Base-by-base conservation (phyloP, 2,888 invertebrate genomes). In the Folsomia candida region DNA sequence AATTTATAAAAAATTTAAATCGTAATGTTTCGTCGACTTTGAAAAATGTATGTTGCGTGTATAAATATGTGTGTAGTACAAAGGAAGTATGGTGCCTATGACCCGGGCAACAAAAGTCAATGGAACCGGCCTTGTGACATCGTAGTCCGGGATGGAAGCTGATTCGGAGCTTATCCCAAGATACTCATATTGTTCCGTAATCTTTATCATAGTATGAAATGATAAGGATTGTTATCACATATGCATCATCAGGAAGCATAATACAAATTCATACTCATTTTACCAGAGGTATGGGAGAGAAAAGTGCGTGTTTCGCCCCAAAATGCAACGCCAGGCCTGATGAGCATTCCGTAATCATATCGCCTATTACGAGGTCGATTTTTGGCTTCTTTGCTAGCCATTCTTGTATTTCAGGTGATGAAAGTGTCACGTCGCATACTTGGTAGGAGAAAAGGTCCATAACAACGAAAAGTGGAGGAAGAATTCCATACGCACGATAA, bases 151-250 rank as follows among this genome's bases (percentile, higher is more conserved):
- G n/a, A 69, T 58, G 14, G 67, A 67, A 18, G 72, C 64, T 1
- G 69, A 22, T 47, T 72, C 72, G 25, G 69, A 59, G 27, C 51
- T 22, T 22, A 72, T 63, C 22, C 72, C 69, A 67, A 69, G 67
- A 0, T 51, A 63, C 54, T 72, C 72, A 66, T 67, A 67, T 29
- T 63, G 47, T 9, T 24, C 37, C 0, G 47, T 47, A n/a, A n/a
- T n/a, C n/a, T n/a, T n/a, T n/a, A n/a, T n/a, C n/a, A n/a, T n/a
- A n/a, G n/a, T n/a, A n/a, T n/a, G n/a, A n/a, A n/a, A n/a, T n/a
- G n/a, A n/a, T n/a, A n/a, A n/a, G n/a, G n/a, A n/a, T n/a, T n/a
- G n/a, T n/a, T n/a, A n/a, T n/a, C n/a, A n/a, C n/a, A n/a, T n/a
- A n/a, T n/a, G n/a, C n/a, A n/a, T n/a, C n/a, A n/a, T n/a, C n/a